phyloP scores from a whole-genome alignment of 1,140 invertebrate species.

The Melitaea cinxia region DNA sequence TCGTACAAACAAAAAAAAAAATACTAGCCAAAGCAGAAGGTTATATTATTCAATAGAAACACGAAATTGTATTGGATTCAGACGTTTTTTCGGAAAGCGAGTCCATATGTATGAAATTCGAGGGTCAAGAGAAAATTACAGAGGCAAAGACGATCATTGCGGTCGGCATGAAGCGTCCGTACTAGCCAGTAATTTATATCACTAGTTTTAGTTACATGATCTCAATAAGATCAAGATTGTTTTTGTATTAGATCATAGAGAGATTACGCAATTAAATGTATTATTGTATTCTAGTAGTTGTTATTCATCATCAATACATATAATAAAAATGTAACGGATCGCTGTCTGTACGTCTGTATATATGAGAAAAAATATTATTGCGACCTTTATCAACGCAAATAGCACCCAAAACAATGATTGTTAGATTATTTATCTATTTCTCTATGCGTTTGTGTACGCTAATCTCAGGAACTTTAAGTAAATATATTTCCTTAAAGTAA shows the following conservation, averaged over 20 bases:
- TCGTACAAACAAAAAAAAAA: not conserved
- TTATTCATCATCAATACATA: no score
- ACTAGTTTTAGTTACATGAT: conserved; percentile 1
- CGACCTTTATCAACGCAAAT: no score
- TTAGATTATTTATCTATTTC: no score
- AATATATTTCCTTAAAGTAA: no score
- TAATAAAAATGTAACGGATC: no score
- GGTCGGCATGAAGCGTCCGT: conserved; percentile 5
- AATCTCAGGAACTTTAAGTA: no score
- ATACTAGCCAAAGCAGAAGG: not conserved
- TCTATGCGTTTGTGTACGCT: no score
- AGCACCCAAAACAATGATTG: no score
- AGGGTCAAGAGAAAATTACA: conserved; percentile 8
- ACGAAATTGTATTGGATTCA: not conserved
- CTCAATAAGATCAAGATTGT: conserved; percentile 2
- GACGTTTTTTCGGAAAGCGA: not conserved
- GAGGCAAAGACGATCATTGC: not conserved
- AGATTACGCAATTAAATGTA: no score
- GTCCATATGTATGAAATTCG: conserved; percentile 3
- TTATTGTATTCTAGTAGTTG: not conserved
- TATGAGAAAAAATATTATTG: no score
- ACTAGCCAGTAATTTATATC: conserved; percentile 7
- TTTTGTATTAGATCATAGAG: conserved; percentile 9
- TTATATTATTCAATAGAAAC: conserved; percentile 2
- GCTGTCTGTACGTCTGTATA: no score